Conservation (phyloP, 2,888 invertebrate genomes). For the Aphodius sticticus region DNA sequence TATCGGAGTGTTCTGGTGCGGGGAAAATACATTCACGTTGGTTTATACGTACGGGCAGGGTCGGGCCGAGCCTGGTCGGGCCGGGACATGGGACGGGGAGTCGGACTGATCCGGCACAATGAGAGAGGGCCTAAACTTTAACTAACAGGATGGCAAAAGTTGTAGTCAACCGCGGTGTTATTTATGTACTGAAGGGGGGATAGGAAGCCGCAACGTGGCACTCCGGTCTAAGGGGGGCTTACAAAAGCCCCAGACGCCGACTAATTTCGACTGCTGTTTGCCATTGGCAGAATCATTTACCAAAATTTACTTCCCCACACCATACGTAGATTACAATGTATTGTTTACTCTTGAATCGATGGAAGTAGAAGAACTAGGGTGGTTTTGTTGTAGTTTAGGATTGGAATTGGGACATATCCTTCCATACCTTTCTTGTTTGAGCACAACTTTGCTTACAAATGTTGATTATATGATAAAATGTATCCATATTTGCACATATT, state of each 20-base stretch:
- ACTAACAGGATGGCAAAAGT: conserved; percentile 46
- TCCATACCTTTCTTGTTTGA: too few species aligned
- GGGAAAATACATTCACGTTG: neutral
- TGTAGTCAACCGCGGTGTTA: conserved; percentile 48
- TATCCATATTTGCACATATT: too few species aligned
- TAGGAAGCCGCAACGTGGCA: conserved; percentile 46
- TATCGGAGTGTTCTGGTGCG: neutral
- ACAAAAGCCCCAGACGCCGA: conserved; percentile 44
- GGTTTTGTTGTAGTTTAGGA: neutral
- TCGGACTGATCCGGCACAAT: conserved; percentile 22
- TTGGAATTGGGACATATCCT: neutral
- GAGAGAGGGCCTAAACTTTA: conserved; percentile 36
- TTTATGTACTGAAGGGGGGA: conserved; percentile 46
- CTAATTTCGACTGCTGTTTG: conserved; percentile 49
- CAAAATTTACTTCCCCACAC: conserved; percentile 18
- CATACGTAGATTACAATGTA: neutral
- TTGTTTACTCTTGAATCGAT: neutral
- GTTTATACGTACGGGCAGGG: neutral
- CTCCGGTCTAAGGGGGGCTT: conserved; percentile 46
- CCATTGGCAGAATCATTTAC: conserved; percentile 50
- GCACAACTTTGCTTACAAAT: too few species aligned
- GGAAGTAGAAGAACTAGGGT: neutral
- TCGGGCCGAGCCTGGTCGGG: neutral
- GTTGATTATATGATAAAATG: too few species aligned
- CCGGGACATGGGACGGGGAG: conserved; percentile 7